These are phyloP conservation scores for Lithobates pipiens DNA, from an alignment of 2,797 vertebrate species.

Conservation along the genomic window DNA sequence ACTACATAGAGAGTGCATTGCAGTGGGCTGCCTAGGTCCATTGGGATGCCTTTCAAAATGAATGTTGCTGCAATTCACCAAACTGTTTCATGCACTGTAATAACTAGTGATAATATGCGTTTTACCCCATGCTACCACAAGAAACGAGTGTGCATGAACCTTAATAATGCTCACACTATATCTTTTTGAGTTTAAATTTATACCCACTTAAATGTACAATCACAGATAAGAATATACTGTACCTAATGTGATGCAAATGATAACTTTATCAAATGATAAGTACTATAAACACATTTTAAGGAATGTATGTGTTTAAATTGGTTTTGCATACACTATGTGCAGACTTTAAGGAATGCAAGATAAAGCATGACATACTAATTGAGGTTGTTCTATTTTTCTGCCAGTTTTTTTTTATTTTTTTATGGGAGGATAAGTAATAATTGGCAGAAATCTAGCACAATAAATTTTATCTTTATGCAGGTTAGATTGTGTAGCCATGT, in stretches of 20 bases:
- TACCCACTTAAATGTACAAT: background rate
- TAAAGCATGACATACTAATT: background rate
- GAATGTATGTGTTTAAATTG: background rate
- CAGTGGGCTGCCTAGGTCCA: too few species aligned
- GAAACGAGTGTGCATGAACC: background rate
- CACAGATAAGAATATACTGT: background rate
- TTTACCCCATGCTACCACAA: too few species aligned
- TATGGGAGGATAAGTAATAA: constrained; percentile 1
- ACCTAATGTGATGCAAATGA: constrained; percentile 5
- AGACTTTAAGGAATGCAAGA: constrained; percentile 34
- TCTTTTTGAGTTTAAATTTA: background rate
- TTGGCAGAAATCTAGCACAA: background rate
- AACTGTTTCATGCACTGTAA: too few species aligned
- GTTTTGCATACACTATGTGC: background rate
- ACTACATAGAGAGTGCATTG: background rate
- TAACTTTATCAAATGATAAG: background rate
- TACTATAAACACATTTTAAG: background rate
- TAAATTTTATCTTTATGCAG: constrained; percentile 9
- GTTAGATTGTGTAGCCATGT: background rate
- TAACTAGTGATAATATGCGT: background rate
- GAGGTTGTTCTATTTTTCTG: constrained; percentile 13
- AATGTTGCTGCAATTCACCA: background rate
- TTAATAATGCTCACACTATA: background rate
- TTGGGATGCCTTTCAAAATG: background rate
- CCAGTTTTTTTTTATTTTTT: background rate